Conservation (phyloP, 64 coral and sea anemone species). For the Dendrophyllia cribrosa region DNA sequence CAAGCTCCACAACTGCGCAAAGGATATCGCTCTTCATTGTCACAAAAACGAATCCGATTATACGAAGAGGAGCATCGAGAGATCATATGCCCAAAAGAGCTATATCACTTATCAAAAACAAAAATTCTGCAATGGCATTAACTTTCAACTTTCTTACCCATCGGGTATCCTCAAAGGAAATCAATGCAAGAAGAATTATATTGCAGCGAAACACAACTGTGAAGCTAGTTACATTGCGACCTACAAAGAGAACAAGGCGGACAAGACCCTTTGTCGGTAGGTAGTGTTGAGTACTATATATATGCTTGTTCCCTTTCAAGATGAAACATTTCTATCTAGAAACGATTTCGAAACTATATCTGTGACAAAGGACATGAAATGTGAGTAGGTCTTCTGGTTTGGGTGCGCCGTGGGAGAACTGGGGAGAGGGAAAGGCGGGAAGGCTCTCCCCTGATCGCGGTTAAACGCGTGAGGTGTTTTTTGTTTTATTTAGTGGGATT, state of each 20-base stretch:
- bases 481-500: too few relatives aligned
- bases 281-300: neutral
- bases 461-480: too few relatives aligned
- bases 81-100: neutral
- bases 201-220: neutral
- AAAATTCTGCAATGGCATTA: neutral
- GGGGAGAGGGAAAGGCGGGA: too few relatives aligned
- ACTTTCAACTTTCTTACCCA: slow-evolving; percentile 2
- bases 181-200: neutral
- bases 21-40: slow-evolving; percentile 1
- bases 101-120: neutral
- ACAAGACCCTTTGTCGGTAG: slow-evolving; percentile 1
- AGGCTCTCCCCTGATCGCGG: too few relatives aligned
- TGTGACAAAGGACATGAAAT: too few relatives aligned
- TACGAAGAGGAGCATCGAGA: neutral
- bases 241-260: neutral
- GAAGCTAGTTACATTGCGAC: neutral
- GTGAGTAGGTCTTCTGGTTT: too few relatives aligned
- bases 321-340: too few relatives aligned
- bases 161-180: neutral
- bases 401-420: too few relatives aligned
- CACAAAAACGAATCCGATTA: neutral
- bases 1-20: neutral
- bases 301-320: too few relatives aligned
- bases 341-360: too few relatives aligned